These are phyloP conservation scores for Trachelus stipa DNA, from an alignment of 2,888 invertebrate species.

Conservation along the genomic window DNA sequence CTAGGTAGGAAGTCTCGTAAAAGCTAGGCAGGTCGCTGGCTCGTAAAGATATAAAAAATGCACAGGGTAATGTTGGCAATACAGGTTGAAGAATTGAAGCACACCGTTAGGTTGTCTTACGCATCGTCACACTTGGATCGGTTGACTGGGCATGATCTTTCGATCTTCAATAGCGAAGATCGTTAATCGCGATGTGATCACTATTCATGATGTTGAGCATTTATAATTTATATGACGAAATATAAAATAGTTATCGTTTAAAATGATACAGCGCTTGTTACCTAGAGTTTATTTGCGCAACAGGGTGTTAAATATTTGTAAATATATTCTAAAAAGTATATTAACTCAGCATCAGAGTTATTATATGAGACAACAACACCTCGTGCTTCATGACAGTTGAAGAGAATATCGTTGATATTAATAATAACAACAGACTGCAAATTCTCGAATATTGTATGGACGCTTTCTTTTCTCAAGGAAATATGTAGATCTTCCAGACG, in stretches of 20 bases:
- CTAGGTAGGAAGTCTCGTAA: background rate
- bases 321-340: background rate
- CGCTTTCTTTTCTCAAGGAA: background rate
- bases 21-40: background rate
- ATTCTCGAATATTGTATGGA: background rate
- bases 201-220: background rate
- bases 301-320: background rate
- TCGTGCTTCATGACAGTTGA: constrained; percentile 8
- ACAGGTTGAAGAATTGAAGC: background rate
- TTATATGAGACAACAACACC: background rate
- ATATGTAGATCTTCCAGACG: background rate
- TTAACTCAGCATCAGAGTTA: background rate
- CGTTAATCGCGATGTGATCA: background rate
- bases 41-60: background rate
- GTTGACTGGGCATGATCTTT: background rate
- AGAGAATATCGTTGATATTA: background rate
- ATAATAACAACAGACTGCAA: background rate
- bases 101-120: constrained; percentile 22
- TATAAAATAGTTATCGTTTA: background rate
- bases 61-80: background rate
- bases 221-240: background rate
- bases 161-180: background rate
- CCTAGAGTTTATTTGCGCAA: background rate
- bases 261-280: background rate
- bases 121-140: constrained; percentile 5